Evolutionary conservation across 2,888 invertebrate genomes (phyloP), one percentile per base, ranked within the genome.

Genomic region (Scotopteryx bipunctaria): DNA sequence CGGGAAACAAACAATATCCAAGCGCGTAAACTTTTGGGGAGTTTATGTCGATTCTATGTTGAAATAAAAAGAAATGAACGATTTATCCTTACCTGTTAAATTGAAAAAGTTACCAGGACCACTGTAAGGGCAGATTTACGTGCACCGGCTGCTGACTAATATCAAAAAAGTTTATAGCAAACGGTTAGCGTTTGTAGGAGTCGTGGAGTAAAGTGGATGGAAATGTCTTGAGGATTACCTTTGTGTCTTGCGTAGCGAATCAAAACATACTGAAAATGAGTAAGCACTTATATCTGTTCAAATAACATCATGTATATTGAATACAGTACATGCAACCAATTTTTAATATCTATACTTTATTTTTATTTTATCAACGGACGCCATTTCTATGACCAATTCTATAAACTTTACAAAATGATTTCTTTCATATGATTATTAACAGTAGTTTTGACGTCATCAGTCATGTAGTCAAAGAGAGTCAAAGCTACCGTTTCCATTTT

Each of bases 71-170:
- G 86, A 86, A 52, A 85, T 85, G 82, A 86, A 87, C 86, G 87
- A 87, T 89, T 89, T 90, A 88, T 89, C 83, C 86, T 83, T 86
- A 88, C 87, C 87, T 87, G 88, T 90, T 88, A 88, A 90, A 90
- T 90, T 89, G 89, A 90, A 90, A 90, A 90, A 90, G 89, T 89
- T 90, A 71, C 81, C 65, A 78, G 79, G 81, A 86, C 86, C 80
- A 86, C 77, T 83, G 82, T 81, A 76, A 83, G 84, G 85, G 83
- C 81, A 87, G 85, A 86, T 87, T 86, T 87, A 86, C 86, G 86
- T 85, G 84, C 83, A 81, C 64, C 81, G 81, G 82, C 75, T 83
- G 86, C 83, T 83, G 83, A 83, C 78, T 82, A 86, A 88, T 87
- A 88, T 87, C 84, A 87, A 86, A 88, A 87, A 87, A 88, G 82